Evolutionary conservation across 2,888 invertebrate genomes (phyloP), one percentile per base, ranked within the genome.

Genomic region (Drosophila yooni): DNA sequence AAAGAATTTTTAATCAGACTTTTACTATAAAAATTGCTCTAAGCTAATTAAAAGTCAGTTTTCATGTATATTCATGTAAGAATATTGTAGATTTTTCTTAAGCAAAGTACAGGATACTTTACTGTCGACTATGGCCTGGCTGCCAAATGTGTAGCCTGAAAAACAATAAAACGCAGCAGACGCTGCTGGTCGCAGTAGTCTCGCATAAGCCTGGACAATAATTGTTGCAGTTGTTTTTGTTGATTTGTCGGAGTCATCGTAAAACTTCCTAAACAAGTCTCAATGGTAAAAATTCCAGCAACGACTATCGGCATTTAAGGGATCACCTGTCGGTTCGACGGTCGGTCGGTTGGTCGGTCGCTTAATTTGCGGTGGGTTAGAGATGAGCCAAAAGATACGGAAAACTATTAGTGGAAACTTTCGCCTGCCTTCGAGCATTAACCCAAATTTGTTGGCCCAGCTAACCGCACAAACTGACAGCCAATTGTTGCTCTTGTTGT

Each of bases 261-360:
- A 86, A 81, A 90, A 74, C 70, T 67, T 57, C 70, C 65, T 70
- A 71, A 82, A 81, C 82, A 82, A 85, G 84, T 90, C 89, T 86
- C 90, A 36, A 70, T 80, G 88, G 90, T 83, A 70, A 82, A 82
- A 88, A 91, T 90, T 88, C 82, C 87, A 73, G 54, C 46, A 31
- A 62, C 53, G 15, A 29, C 3, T 31, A 21, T 57, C 40, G 81
- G 84, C 89, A 82, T 86, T 92, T 91, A 90, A 91, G 89, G 86
- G 83, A 88, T 84, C 91, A 92, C 92, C 92, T 92, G 91, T 88
- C 89, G 88, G 33, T 68, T 50, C 31, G 13, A 18, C 27, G 13
- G 31, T 57, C 0, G 29, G 11, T n/a, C n/a, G 29, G 11, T 15
- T 15, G 59, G 36, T 8, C 33, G 56, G 31, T 8, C n/a, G n/a